Evolutionary conservation across 2,888 invertebrate genomes (phyloP), one percentile per base, ranked within the genome.

Genomic region (Pterobdella sp.): DNA sequence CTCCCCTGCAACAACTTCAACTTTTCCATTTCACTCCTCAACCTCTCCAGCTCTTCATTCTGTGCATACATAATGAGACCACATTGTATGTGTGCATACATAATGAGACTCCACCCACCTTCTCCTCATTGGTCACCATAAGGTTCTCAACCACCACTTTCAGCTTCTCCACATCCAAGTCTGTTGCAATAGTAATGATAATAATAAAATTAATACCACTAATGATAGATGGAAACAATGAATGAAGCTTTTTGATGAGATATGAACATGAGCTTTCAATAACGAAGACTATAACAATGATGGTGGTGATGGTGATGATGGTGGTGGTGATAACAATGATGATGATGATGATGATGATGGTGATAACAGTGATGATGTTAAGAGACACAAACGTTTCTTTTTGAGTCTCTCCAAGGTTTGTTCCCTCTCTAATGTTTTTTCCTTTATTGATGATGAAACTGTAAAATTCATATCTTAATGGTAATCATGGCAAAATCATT

Each of bases 41-140:
- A 64, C 72, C 63, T 4, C 72, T 64, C 35, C 72, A 72, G 0
- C 65, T 29, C 1, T 64, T 34, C 26, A 4, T 34, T 31, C 32
- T 34, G n/a, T n/a, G n/a, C n/a, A n/a, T n/a, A n/a, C n/a, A n/a
- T n/a, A n/a, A n/a, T n/a, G n/a, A n/a, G n/a, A 56, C 60, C 60
- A 56, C 60, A 14, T 22, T 7, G 49, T 7, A 7, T 75, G 7
- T 42, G 10, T 42, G 49, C 10, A 42, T 42, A 22, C 49, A 42
- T 42, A 22, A 22, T 42, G 49, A 42, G 22, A 14, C n/a, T n/a
- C 49, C 7, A 4, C 18, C 37, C 76, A 83, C 84, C 81, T 86
- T 86, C 75, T 85, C 84, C 68, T 83, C 83, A 80, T 86, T 86
- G 71, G 85, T 84, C 29, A 81, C 79, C 81, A 86, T 85, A 66